phyloP scores from a whole-genome alignment of 2,113 vertebrate species.

The Cettia cetti region DNA sequence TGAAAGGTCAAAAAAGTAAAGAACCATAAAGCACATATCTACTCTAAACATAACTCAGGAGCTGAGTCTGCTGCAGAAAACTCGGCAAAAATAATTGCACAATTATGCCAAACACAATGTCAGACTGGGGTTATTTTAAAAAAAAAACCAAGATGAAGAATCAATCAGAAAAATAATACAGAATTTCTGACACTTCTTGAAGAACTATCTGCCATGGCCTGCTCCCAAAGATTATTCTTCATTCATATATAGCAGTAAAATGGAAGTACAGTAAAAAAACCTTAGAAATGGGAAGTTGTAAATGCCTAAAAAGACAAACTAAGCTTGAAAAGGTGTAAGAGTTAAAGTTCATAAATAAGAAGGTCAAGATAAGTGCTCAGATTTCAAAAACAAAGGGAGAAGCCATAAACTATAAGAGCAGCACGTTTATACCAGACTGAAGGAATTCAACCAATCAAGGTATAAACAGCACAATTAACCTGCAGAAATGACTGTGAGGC shows the following conservation, averaged over 20 bases:
- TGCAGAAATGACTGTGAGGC: neutral
- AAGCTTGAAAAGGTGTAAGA: neutral
- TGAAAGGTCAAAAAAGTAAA: neutral
- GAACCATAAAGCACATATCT: neutral
- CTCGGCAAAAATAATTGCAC: neutral
- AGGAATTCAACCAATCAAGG: neutral
- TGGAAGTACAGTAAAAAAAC: neutral
- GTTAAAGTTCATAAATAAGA: neutral
- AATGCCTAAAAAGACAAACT: neutral
- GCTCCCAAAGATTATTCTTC: neutral
- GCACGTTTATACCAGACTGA: neutral
- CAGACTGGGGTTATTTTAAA: neutral
- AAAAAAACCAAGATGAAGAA: neutral
- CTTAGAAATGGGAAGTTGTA: neutral
- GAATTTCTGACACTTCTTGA: neutral
- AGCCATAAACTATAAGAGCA: neutral
- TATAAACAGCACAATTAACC: neutral
- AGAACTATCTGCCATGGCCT: neutral
- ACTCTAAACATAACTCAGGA: neutral
- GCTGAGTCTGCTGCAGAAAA: neutral
- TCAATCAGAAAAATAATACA: neutral
- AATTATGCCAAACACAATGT: neutral
- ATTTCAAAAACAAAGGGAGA: neutral
- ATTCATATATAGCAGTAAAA: neutral
- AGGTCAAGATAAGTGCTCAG: neutral